Base-by-base conservation (phyloP, 2,797 vertebrate genomes). In the Pteropus rufus region DNA sequence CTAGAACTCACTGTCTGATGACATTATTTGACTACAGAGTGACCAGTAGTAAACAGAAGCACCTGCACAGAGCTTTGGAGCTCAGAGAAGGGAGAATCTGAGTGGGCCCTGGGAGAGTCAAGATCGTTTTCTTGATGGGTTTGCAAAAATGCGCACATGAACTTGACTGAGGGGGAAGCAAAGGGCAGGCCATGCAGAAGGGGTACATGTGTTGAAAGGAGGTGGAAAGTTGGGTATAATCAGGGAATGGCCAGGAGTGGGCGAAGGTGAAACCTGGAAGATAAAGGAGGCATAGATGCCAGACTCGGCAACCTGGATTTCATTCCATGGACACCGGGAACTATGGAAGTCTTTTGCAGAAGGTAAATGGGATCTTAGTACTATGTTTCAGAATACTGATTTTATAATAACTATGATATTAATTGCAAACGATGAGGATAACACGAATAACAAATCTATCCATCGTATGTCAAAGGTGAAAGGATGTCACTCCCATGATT, bases 21-120 rank as follows among this genome's bases (percentile, higher is more conserved):
- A 65, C 24, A 41, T 73, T 23, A n/a, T 39, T 34, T 0, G 6
- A 21, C 15, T 23, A 1, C 1, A 11, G 5, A 7, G 3, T 31
- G 44, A 10, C 19, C 12, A 49, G 49, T 4, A 29, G 6, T 19
- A 1, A 7, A 26, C 39, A 65, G 54, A 80, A 36, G 10, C 16
- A n/a, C 0, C 0, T 1, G 7, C 23, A 29, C 7, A 44, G 29
- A 83, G 56, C 29, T 83, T 0, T 0, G 26, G 80, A 69, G 24
- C n/a, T 49, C 41, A 67, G 54, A 86, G 58, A n/a, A 7, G 14
- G 54, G 24, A 75, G 58, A 87, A 64, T n/a, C 72, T 23, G 34
- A 52, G 39, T 1, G 1, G 15, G 19, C 14, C 36, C 41, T 19
- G 19, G 18, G 16, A 67, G n/a, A 52, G 34, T 79, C 46, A 81